Evolutionary conservation across 2,888 invertebrate genomes (phyloP).

Genomic region (Cephus rjabovi): DNA sequence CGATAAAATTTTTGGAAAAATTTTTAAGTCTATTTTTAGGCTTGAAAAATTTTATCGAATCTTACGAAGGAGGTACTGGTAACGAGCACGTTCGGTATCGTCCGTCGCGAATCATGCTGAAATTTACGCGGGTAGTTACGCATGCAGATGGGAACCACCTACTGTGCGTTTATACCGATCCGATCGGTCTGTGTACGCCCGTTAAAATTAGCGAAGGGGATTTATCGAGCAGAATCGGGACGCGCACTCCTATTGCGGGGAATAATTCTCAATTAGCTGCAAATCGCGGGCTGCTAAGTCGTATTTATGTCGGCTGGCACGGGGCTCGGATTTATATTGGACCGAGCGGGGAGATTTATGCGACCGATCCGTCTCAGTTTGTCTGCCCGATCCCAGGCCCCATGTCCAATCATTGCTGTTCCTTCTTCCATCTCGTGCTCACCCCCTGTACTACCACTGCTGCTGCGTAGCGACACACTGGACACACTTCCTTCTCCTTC

Average conservation of each 20-base stretch:
- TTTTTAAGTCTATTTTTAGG: neutral
- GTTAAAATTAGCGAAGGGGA: slow-evolving; percentile 23
- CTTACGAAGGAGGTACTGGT: slow-evolving; percentile 1
- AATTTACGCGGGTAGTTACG: neutral
- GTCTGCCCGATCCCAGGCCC: slow-evolving; percentile 34
- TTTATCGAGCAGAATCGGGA: slow-evolving; percentile 27
- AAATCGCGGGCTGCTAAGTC: slow-evolving; percentile 58
- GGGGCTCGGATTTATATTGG: slow-evolving; percentile 59
- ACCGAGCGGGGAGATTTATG: slow-evolving; percentile 60
- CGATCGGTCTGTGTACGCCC: slow-evolving; percentile 5
- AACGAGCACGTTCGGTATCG: neutral
- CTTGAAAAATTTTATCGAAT: slow-evolving; percentile 4
- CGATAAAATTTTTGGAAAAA: too few species aligned
- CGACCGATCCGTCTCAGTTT: slow-evolving; percentile 64
- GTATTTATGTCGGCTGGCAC: slow-evolving; percentile 61
- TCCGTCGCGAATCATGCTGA: neutral
- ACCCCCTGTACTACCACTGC: slow-evolving; percentile 10
- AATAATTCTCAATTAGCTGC: slow-evolving; percentile 66
- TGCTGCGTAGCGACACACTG: neutral
- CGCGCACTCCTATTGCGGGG: slow-evolving; percentile 43
- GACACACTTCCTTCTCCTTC: neutral
- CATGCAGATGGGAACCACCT: neutral
- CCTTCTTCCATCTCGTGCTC: slow-evolving; percentile 23
- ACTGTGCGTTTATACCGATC: neutral
- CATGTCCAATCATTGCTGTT: slow-evolving; percentile 32